Conservation (phyloP, 2,888 invertebrate species). For the Pimpla rufipes region DNA sequence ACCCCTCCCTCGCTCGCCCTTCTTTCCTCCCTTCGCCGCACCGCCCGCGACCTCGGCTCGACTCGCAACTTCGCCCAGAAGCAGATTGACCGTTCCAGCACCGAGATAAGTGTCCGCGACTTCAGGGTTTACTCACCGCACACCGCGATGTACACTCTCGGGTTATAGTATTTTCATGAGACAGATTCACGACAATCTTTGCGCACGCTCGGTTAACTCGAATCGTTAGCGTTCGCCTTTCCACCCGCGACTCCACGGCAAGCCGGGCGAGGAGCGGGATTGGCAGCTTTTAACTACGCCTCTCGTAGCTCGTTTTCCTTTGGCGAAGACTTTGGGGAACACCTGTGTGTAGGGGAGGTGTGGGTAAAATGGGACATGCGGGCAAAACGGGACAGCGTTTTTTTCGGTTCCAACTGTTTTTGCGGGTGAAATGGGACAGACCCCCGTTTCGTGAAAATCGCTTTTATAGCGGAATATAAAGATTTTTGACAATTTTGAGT, state of each 20-base stretch:
- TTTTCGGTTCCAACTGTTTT: no score
- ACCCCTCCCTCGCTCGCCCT: constrained; percentile 2
- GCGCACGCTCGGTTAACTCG: constrained; percentile 16
- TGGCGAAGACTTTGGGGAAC: constrained; percentile 7
- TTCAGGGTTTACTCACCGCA: neutral
- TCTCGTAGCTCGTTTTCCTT: constrained; percentile 7
- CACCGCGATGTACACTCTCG: neutral
- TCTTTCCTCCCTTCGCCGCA: neutral
- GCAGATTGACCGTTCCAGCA: constrained; percentile 38
- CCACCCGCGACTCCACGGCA: neutral
- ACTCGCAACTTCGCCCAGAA: neutral
- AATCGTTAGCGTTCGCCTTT: neutral
- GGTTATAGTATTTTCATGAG: neutral
- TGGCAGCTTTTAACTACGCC: constrained; percentile 23
- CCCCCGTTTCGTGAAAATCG: no score
- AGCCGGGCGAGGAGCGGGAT: constrained; percentile 4
- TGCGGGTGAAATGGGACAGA: no score
- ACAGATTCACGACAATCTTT: constrained; percentile 26
- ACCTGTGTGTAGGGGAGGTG: no score
- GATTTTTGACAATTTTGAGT: no score
- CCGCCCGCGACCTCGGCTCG: neutral
- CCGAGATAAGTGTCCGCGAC: constrained; percentile 18
- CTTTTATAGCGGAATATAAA: no score
- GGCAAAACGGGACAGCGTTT: no score
- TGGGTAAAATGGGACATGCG: no score